Percentiles rank a stretch among this genome's conserved stretches.
Evolutionary conservation across 1,140 invertebrate genomes (phyloP).

Genomic region (Calosoma granatense): DNA sequence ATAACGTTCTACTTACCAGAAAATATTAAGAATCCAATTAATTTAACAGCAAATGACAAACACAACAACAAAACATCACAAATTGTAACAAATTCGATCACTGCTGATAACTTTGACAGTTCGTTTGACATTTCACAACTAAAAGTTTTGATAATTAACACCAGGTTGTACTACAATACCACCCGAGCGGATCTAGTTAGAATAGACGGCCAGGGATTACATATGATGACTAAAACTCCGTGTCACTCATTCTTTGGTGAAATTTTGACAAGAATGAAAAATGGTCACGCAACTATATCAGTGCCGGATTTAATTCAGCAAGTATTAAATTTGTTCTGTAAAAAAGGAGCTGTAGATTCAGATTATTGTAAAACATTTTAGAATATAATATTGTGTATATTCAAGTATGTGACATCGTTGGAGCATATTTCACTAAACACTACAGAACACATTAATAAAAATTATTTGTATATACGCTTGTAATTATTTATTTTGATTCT

Average conservation of each 20-base stretch:
- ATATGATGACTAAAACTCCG: slow-evolving; percentile 31
- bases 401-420: too few relatives aligned
- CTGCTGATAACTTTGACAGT: too few relatives aligned
- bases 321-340: neutral
- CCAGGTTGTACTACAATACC: neutral
- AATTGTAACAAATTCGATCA: too few relatives aligned
- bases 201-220: slow-evolving; percentile 28
- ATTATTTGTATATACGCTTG: too few relatives aligned
- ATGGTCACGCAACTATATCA: neutral
- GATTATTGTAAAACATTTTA: neutral
- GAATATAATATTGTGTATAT: too few relatives aligned
- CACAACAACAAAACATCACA: too few relatives aligned
- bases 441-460: too few relatives aligned
- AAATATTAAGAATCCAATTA: too few relatives aligned
- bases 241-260: slow-evolving; percentile 35
- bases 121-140: too few relatives aligned
- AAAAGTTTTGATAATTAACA: neutral
- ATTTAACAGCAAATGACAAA: too few relatives aligned
- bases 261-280: slow-evolving; percentile 21
- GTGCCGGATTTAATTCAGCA: neutral
- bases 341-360: neutral
- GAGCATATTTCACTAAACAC: too few relatives aligned
- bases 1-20: slow-evolving; percentile 23
- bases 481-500: neutral
- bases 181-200: slow-evolving; percentile 24